Base-by-base conservation (phyloP, 2,797 vertebrate genomes). In the Malacoctenus gilli region DNA sequence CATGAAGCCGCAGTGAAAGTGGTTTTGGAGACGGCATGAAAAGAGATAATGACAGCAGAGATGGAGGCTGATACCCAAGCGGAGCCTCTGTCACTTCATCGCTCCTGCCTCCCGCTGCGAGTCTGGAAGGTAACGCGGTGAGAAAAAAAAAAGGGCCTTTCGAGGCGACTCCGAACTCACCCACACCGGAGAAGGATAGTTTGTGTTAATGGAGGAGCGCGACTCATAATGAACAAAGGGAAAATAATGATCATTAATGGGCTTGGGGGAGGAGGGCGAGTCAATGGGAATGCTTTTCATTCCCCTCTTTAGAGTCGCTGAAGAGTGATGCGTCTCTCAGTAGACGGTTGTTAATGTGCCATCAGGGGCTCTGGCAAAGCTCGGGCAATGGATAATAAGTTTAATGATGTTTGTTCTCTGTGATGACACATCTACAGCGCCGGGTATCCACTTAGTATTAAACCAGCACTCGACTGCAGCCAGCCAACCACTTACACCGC, bases 391-490 rank as follows among this genome's bases (percentile, higher is more conserved):
- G 86, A 90, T 85, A 84, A 88, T 84, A 80, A 49, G 80, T 81
- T 87, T 85, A 85, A 88, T 88, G 83, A 84, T 89, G 88, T 91
- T 92, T 91, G 70, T 82, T 85, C 76, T 85, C 53, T 31, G 63
- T 68, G 82, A 83, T 84, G 82, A 86, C 80, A 86, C 64, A 57
- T 74, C 79, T 76, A 72, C 72, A 68, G 70, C 44, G 50, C 48
- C 30, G 68, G 55, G 18, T 67, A 75, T 64, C 73, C 80, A 82
- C 75, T 85, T 77, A 72, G 70, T 57, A 64, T 77, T 59, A 80
- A 80, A 79, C 62, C 65, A 62, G 56, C 72, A 72, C 58, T 77
- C 51, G 9, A 44, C 67, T 43, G 49, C 39, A 23, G 46, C 40
- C 50, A 57, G 60, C 50, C 57, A 65, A 36, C 57, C 61, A 46